Base-by-base conservation (phyloP, 2,888 invertebrate genomes). In the Chymomyza procnemis region DNA sequence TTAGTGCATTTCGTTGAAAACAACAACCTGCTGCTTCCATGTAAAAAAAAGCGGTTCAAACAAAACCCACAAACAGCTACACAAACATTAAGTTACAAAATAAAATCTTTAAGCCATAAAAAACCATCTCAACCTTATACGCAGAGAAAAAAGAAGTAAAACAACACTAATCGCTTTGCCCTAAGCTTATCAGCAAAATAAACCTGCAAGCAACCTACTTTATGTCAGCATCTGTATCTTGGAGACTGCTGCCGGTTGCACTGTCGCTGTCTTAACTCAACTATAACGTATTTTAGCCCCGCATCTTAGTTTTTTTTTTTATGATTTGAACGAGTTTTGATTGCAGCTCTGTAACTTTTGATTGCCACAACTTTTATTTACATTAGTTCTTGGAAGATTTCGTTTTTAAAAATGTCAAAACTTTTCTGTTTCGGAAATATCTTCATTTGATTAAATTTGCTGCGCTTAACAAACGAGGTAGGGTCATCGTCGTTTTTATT, bases 51-150 rank as follows among this genome's bases (percentile, higher is more conserved):
- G n/a, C n/a, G n/a, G n/a, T n/a, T 64, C 62, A 69, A 70, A 76
- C 76, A 61, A 66, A 67, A 47, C 34, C 56, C 65, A 46, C 65
- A 66, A 67, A 68, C 72, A 65, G 80, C 72, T 64, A 74, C 84
- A 72, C 82, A 86, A 81, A 84, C 81, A 86, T 81, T 81, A 86
- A 84, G 81, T 81, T 73, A 86, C 85, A 84, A 86, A 84, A 81
- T 81, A 86, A 81, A 79, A 73, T 81, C 85, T 84, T 71, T 86
- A 87, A 78, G 61, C 83, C 87, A 85, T 81, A 81, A 81, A 54
- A 87, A 87, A 75, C 82, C 82, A 55, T 77, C 77, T 57, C 71
- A 87, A 71, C 74, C 68, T 71, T 74, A 79, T 79, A 79, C 82
- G 76, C 66, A 82, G 77, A 73, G 14, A 19, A 69, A 69, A 41